A percentile compares a stretch with the other conserved stretches of the same genome.
Conservation (phyloP, 2,888 invertebrate genomes). For the Cephus pygmeus region DNA sequence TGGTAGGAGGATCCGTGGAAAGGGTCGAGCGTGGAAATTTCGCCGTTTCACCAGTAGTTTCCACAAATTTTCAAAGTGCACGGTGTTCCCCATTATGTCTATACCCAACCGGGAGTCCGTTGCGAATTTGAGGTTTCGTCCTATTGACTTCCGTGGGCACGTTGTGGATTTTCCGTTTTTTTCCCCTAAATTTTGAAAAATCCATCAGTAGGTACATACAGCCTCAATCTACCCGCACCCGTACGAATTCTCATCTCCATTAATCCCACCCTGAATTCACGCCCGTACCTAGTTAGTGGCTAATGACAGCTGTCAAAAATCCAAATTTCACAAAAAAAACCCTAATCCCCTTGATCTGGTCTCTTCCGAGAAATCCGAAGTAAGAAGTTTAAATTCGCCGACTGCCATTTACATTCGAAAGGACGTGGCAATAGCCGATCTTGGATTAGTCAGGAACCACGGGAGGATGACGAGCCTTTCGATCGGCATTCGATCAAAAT, state of each 20-base stretch:
- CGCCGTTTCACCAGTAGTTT: conserved; percentile 22
- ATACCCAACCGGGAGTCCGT: not conserved
- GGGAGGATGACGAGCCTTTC: conserved; percentile 1
- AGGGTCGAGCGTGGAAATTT: conserved; percentile 47
- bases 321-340: not conserved
- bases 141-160: not conserved
- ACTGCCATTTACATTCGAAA: not conserved
- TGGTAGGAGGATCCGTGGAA: conserved; percentile 10
- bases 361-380: not conserved
- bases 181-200: not conserved
- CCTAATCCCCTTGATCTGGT: not conserved
- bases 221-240: not conserved
- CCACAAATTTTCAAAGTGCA: not conserved
- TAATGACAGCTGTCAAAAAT: not conserved
- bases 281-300: not conserved
- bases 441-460: not conserved
- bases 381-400: not conserved
- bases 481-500: conserved; percentile 7
- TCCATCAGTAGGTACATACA: not conserved
- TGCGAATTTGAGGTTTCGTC: not conserved
- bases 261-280: not conserved
- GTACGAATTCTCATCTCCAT: not conserved
- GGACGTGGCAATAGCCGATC: not conserved
- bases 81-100: not conserved
- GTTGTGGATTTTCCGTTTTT: not conserved